Evolutionary conservation across 2,888 invertebrate species (phyloP).

Genomic region (Beris morrisii): DNA sequence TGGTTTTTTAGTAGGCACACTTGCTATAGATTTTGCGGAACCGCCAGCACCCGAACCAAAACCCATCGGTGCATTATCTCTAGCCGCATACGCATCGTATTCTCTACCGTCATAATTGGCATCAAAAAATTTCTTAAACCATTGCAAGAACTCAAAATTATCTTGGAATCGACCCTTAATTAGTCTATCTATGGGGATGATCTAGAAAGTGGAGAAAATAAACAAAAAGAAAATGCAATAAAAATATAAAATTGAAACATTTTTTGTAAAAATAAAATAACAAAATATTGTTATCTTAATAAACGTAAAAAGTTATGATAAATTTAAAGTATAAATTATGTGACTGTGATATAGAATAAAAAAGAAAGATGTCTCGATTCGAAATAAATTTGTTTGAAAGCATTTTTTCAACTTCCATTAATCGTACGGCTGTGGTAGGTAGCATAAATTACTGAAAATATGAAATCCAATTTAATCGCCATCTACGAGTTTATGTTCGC

Average conservation of each 20-base stretch:
- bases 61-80: conserved; percentile 85
- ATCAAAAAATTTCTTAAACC: conserved; percentile 99
- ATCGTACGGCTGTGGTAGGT: too few relatives aligned
- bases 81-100: conserved; percentile 86
- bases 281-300: neutral
- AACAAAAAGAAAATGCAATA: conserved; percentile 5
- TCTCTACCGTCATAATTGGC: conserved; percentile 95
- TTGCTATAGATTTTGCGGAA: conserved; percentile 13
- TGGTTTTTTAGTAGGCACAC: conserved; percentile 36
- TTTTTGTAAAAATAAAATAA: neutral
- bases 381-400: neutral
- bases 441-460: too few relatives aligned
- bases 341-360: neutral
- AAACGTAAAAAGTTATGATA: neutral
- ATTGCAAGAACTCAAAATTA: conserved; percentile 99
- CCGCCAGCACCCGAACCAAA: conserved; percentile 60
- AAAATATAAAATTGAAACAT: neutral
- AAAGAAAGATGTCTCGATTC: neutral
- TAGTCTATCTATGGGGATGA: conserved; percentile 63
- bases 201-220: conserved; percentile 48
- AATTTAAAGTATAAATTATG: neutral
- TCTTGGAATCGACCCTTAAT: conserved; percentile 99
- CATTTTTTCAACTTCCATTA: too few relatives aligned
- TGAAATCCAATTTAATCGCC: too few relatives aligned
- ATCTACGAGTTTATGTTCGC: too few relatives aligned